These are phyloP conservation scores for Nymphalis urticae DNA, from an alignment of 2,888 invertebrate species.

Conservation along the genomic window DNA sequence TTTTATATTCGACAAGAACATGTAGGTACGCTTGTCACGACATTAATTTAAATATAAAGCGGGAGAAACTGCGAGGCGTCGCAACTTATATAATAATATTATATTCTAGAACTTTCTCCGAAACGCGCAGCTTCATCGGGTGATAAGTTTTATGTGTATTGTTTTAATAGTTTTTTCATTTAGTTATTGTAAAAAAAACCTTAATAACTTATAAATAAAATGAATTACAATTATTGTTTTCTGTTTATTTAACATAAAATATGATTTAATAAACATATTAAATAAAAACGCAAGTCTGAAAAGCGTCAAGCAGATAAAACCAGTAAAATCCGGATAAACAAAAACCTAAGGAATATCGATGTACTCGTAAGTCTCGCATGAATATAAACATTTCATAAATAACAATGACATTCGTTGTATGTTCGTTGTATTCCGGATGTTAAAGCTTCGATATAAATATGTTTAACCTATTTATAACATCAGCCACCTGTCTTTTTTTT, in stretches of 20 bases:
- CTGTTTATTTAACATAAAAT: neutral
- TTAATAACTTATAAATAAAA: neutral
- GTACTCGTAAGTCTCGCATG: constrained; percentile 6
- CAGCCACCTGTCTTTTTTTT: too few relatives aligned
- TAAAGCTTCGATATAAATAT: neutral
- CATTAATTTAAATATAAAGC: too few relatives aligned
- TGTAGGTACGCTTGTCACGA: too few relatives aligned
- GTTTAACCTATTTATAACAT: neutral
- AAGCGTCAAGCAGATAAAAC: neutral
- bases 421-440: neutral
- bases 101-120: too few relatives aligned
- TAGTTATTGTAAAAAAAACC: too few relatives aligned
- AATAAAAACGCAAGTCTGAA: too few relatives aligned
- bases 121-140: too few relatives aligned
- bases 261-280: too few relatives aligned
- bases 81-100: neutral
- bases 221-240: neutral
- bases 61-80: too few relatives aligned
- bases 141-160: too few relatives aligned
- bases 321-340: neutral
- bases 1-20: neutral
- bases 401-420: constrained; percentile 2
- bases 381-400: constrained; percentile 13
- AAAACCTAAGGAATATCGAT: neutral
- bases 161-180: too few relatives aligned